Percentiles rank a stretch among this genome's conserved stretches.
phyloP scores from a whole-genome alignment of 2,113 vertebrate genomes.

The Amazona vittata region DNA sequence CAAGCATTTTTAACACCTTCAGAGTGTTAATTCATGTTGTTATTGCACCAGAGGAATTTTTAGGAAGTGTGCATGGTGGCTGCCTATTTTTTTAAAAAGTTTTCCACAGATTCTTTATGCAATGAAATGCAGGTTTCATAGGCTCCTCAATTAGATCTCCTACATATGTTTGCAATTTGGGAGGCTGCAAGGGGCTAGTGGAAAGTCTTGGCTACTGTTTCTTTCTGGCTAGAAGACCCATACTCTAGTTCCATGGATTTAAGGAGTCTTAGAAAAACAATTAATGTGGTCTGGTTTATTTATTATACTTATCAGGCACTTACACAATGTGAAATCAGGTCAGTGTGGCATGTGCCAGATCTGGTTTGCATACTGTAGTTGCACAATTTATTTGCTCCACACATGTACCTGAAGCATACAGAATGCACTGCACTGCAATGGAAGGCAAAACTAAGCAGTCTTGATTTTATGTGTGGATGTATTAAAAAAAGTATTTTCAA shows the following conservation, averaged over 20 bases:
- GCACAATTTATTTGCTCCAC: neutral
- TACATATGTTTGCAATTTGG: neutral
- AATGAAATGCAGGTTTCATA: neutral
- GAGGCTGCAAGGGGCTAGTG: neutral
- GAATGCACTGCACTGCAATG: neutral
- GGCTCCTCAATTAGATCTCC: neutral
- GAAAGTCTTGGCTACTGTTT: neutral
- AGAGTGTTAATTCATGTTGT: neutral
- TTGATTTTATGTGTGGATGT: neutral
- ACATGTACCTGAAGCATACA: neutral
- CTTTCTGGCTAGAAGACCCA: neutral
- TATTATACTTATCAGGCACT: neutral
- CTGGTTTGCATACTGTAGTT: neutral
- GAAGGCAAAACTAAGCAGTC: neutral
- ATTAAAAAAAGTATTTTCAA: neutral
- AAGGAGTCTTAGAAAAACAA: neutral
- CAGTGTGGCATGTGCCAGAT: neutral
- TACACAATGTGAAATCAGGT: neutral
- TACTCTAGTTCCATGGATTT: neutral
- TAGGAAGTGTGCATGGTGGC: neutral
- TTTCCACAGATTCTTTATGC: neutral
- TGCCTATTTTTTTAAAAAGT: neutral
- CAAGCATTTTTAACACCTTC: neutral
- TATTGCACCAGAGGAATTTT: neutral
- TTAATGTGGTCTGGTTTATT: constrained; percentile 21